Percentiles rank a stretch among this genome's conserved stretches.
Conservation (phyloP, 1,140 invertebrate genomes). For the Dolichoris vasculosae region DNA sequence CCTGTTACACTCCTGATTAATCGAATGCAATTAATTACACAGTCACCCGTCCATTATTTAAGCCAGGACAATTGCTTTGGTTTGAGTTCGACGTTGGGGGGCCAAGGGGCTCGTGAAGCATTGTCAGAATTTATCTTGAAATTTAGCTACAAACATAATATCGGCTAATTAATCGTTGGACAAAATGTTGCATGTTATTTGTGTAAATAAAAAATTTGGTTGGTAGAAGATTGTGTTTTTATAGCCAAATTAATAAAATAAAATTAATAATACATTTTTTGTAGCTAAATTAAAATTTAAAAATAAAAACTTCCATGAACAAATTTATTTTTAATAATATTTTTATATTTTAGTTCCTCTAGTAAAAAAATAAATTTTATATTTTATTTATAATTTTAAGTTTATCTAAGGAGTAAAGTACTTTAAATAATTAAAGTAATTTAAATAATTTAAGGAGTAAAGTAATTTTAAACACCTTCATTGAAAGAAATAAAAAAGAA, state of each 20-base stretch:
- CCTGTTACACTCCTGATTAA: constrained; percentile 15
- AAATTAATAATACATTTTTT: too few relatives aligned
- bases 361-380: too few relatives aligned
- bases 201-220: background rate
- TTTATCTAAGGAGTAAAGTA: background rate
- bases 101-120: background rate
- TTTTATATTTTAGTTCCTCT: too few relatives aligned
- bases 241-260: too few relatives aligned
- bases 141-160: background rate
- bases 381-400: too few relatives aligned
- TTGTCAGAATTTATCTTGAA: constrained; percentile 1
- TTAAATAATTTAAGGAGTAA: too few relatives aligned
- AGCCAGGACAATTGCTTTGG: background rate
- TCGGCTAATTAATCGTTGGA: background rate
- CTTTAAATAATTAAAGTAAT: too few relatives aligned
- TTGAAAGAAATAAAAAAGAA: too few relatives aligned
- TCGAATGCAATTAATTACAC: constrained; percentile 41
- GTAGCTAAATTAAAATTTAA: too few relatives aligned
- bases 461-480: too few relatives aligned
- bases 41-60: constrained; percentile 4
- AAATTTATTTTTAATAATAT: too few relatives aligned
- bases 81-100: background rate
- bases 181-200: background rate
- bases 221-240: background rate
- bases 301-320: too few relatives aligned